Percentiles rank a stretch among this genome's conserved stretches.
Conservation (phyloP, 2,888 invertebrate genomes). For the Notodonta ziczac region DNA sequence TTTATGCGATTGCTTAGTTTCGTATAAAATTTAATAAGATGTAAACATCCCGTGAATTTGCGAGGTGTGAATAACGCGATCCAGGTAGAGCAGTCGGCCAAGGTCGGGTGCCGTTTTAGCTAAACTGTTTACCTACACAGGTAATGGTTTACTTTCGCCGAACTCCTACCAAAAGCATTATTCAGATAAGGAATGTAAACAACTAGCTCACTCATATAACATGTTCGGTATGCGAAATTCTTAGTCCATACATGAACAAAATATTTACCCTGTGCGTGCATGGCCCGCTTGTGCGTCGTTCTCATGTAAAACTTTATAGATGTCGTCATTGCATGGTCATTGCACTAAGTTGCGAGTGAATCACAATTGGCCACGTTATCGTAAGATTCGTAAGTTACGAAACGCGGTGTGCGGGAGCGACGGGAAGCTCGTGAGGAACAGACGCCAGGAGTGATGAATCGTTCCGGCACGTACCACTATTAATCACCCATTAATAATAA, state of each 20-base stretch:
- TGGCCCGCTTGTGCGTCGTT: conserved; percentile 23
- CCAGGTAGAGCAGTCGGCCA: conserved; percentile 67
- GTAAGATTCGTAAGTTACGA: conserved; percentile 46
- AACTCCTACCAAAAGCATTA: conserved; percentile 35
- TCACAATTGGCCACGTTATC: conserved; percentile 45
- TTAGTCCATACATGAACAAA: conserved; percentile 33
- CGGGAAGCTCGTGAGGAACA: conserved; percentile 30
- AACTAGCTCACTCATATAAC: conserved; percentile 32
- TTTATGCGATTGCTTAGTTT: conserved; percentile 32
- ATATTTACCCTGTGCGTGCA: conserved; percentile 33
- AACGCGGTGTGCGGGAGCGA: conserved; percentile 34
- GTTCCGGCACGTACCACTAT: conserved; percentile 43
- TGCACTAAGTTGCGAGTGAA: conserved; percentile 44
- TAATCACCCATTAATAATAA: conserved; percentile 62
- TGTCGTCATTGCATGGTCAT: conserved; percentile 49
- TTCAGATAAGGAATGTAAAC: conserved; percentile 49
- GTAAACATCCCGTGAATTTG: conserved; percentile 62
- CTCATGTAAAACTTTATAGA: conserved; percentile 38
- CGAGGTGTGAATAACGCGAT: conserved; percentile 55
- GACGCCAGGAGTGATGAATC: conserved; percentile 44
- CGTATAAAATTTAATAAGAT: conserved; percentile 44
- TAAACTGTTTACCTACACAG: conserved; percentile 54
- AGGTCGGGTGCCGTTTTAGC: conserved; percentile 57
- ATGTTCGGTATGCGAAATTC: conserved; percentile 39
- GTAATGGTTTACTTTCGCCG: conserved; percentile 46